phyloP scores from a whole-genome alignment of 92 coral and sea anemone species.

The Pocillopora meandrina region DNA sequence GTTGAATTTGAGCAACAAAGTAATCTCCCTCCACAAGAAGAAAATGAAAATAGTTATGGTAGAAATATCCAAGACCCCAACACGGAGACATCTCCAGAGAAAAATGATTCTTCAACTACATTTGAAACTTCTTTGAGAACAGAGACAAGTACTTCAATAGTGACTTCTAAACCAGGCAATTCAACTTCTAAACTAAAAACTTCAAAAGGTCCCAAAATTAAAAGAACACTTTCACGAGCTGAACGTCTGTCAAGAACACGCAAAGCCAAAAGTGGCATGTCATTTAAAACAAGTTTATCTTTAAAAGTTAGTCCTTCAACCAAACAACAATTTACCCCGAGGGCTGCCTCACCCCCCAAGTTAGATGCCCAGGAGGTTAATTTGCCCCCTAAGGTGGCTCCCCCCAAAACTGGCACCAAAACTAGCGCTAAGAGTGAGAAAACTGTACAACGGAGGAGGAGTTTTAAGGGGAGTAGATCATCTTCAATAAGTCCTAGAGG shows the following conservation, averaged over 20 bases:
- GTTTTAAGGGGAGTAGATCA: conserved; percentile 38
- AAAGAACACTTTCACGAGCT: conserved; percentile 39
- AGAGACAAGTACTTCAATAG: conserved; percentile 1
- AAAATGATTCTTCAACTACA: background rate
- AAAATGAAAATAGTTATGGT: conserved; percentile 23
- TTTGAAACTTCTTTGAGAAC: background rate
- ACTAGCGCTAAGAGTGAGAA: conserved; percentile 29
- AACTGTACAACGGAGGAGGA: conserved; percentile 27
- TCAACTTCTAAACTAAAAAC: conserved; percentile 11
- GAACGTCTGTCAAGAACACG: conserved; percentile 32
- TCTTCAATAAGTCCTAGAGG: conserved; percentile 82
- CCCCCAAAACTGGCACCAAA: background rate
- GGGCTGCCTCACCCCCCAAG: background rate
- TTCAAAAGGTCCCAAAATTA: conserved; percentile 41
- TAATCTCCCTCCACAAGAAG: background rate
- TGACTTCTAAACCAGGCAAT: conserved; percentile 3
- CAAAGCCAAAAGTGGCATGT: conserved; percentile 24
- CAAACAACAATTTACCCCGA: conserved; percentile 4
- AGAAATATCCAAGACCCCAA: conserved; percentile 11
- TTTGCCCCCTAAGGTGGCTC: background rate
- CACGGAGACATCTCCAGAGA: background rate
- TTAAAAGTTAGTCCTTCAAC: conserved; percentile 5
- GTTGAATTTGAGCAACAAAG: background rate
- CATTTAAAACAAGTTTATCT: conserved; percentile 11
- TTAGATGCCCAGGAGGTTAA: conserved; percentile 12